Percentiles rank a stretch among this genome's conserved stretches.
These are phyloP conservation scores for Caligus rogercresseyi DNA, from an alignment of 1,140 invertebrate genomes.

Conservation along the genomic window DNA sequence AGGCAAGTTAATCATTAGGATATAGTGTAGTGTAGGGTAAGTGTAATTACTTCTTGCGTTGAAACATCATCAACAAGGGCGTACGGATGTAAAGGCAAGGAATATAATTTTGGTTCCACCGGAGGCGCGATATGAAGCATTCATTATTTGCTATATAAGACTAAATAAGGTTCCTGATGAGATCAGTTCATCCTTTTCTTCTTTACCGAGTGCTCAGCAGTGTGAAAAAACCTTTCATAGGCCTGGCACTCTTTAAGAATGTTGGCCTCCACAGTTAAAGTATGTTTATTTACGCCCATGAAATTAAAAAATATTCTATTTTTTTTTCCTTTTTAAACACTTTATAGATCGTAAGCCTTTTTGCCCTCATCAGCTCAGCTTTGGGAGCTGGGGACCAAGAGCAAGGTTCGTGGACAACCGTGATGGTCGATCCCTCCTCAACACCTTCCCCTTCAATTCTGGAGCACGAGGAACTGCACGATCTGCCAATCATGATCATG, in stretches of 20 bases:
- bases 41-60: too few relatives aligned
- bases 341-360: neutral
- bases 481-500: neutral
- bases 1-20: too few relatives aligned
- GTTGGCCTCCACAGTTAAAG: neutral
- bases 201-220: neutral
- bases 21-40: too few relatives aligned
- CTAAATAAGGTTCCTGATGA: neutral
- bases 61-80: too few relatives aligned
- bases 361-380: neutral
- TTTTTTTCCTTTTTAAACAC: neutral
- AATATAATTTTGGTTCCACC: neutral
- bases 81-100: neutral
- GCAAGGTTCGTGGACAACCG: neutral
- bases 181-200: neutral
- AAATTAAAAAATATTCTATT: neutral
- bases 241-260: neutral
- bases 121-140: neutral
- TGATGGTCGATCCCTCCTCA: neutral
- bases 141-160: neutral
- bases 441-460: constrained; percentile 8
- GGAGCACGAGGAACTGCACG: neutral
- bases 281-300: neutral
- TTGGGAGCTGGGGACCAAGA: neutral
- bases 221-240: neutral